These are phyloP conservation scores for Apis cerana DNA, from an alignment of 1,140 invertebrate species.

Conservation along the genomic window DNA sequence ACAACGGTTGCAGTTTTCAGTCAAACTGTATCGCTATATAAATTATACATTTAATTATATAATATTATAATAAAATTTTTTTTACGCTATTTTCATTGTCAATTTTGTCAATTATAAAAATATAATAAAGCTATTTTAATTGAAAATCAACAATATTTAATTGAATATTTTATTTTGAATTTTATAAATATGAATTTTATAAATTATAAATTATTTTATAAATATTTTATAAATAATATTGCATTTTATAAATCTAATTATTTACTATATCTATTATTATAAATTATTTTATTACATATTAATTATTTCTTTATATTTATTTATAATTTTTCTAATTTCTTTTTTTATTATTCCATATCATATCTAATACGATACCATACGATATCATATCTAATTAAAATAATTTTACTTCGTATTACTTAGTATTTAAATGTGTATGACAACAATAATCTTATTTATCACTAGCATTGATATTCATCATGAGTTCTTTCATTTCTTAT, in stretches of 20 bases:
- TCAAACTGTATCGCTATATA: no score
- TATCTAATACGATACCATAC: not conserved
- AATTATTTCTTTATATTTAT: no score
- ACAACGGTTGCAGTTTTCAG: no score
- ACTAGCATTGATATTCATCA: slow-evolving; percentile 15
- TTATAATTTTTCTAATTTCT: not conserved
- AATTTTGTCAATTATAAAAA: no score
- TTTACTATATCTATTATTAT: not conserved
- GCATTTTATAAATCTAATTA: not conserved
- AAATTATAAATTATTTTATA: no score
- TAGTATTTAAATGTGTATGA: not conserved
- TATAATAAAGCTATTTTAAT: no score
- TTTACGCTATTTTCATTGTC: no score
- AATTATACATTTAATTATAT: no score
- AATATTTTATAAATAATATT: not conserved
- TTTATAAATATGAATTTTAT: not conserved
- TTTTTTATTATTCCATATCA: not conserved
- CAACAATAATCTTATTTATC: not conserved
- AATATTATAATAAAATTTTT: not conserved
- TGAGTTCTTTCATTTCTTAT: slow-evolving; percentile 13
- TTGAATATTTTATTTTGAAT: not conserved
- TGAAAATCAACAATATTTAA: no score
- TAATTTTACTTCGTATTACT: not conserved
- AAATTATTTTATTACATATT: no score
- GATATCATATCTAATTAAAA: not conserved